Conservation (phyloP, 2,113 vertebrate genomes). For the Microcebus tavaratra region DNA sequence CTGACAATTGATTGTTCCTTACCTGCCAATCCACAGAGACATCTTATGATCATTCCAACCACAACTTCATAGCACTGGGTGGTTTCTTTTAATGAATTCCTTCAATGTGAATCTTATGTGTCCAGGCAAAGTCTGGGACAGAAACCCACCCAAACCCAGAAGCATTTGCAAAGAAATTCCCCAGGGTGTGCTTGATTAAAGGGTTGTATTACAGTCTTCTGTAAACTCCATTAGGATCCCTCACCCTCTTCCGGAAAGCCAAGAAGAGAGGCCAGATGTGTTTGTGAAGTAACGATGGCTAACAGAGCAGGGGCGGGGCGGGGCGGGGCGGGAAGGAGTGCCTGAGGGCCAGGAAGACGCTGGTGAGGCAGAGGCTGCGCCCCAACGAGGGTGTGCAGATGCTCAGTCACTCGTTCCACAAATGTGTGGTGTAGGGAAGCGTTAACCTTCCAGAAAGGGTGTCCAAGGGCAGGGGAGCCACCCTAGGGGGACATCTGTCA, state of each 20-base stretch:
- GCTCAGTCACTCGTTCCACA: background rate
- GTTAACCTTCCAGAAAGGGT: background rate
- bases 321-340: background rate
- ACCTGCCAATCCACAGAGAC: slow-evolving; percentile 32
- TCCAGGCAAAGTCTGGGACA: slow-evolving; percentile 61
- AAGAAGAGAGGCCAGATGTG: slow-evolving; percentile 47
- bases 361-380: background rate
- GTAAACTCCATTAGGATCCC: slow-evolving; percentile 1
- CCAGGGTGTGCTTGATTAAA: slow-evolving; percentile 56
- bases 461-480: background rate
- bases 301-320: background rate
- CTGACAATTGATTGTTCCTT: background rate
- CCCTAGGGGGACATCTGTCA: background rate
- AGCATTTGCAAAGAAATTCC: slow-evolving; percentile 63
- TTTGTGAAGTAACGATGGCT: slow-evolving; percentile 31
- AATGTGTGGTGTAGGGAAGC: background rate
- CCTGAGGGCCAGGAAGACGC: background rate
- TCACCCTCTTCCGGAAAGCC: slow-evolving; percentile 65
- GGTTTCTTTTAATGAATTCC: slow-evolving; percentile 56
- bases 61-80: background rate
- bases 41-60: background rate
- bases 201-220: slow-evolving; percentile 64
- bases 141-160: slow-evolving; percentile 46
- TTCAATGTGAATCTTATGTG: slow-evolving; percentile 56
- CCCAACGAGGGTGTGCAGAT: too few relatives aligned